Conservation (phyloP, 2,888 invertebrate species). For the Anthrax anthrax region DNA sequence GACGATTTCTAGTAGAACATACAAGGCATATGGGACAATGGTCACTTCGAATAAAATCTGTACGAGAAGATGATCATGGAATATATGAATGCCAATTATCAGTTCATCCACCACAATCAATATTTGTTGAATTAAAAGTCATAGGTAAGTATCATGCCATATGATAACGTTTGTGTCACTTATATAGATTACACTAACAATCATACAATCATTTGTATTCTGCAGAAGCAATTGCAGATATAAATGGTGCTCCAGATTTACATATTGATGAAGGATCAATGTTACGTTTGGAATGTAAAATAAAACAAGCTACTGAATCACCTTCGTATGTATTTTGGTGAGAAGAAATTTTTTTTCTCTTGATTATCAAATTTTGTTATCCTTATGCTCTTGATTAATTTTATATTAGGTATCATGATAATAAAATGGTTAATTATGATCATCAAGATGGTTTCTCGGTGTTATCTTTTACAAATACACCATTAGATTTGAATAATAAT, state of each 20-base stretch:
- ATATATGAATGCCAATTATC: conserved; percentile 52
- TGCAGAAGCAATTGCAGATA: conserved; percentile 34
- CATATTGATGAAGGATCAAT: conserved; percentile 35
- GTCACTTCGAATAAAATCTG: conserved; percentile 37
- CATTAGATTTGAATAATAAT: conserved; percentile 15
- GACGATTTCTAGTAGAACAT: conserved; percentile 47
- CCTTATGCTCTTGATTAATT: not conserved
- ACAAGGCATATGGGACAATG: conserved; percentile 44
- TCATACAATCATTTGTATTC: not conserved
- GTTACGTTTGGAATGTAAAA: conserved; percentile 30
- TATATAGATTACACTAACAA: too few relatives aligned
- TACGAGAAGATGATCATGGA: conserved; percentile 32
- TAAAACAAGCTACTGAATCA: conserved; percentile 33
- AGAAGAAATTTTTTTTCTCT: conserved; percentile 11
- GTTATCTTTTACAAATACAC: conserved; percentile 21
- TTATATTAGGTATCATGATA: conserved; percentile 56
- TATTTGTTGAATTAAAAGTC: conserved; percentile 47
- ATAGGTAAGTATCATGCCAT: conserved; percentile 41
- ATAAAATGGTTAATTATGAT: conserved; percentile 76
- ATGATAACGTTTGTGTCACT: too few relatives aligned
- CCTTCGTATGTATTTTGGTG: conserved; percentile 35
- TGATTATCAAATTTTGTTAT: too few relatives aligned
- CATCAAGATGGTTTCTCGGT: conserved; percentile 45
- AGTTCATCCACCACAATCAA: conserved; percentile 49
- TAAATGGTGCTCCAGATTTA: conserved; percentile 31